Conservation (phyloP, 1,140 invertebrate species). For the Macrocentrus cingulum region DNA sequence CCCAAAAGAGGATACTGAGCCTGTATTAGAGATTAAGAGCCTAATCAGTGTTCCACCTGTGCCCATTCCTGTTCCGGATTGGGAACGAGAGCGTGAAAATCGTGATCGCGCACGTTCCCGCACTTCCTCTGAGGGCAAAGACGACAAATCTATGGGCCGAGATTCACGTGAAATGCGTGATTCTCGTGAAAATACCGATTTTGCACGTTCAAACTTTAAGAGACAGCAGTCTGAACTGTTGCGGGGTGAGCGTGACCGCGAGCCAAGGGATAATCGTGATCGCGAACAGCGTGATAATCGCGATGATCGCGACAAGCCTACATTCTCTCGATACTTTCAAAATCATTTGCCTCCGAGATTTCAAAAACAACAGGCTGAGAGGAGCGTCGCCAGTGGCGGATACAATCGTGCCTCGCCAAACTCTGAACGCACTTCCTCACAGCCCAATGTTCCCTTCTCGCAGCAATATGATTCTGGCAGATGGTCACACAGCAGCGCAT, state of each 20-base stretch:
- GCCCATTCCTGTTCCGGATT: constrained; percentile 60
- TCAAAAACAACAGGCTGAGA: constrained; percentile 70
- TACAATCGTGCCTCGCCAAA: constrained; percentile 51
- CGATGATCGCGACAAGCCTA: constrained; percentile 51
- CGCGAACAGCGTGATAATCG: constrained; percentile 47
- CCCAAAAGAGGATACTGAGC: constrained; percentile 44
- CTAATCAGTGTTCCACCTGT: constrained; percentile 52
- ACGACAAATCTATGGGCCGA: constrained; percentile 42
- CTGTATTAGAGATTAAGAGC: constrained; percentile 46
- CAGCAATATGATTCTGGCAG: constrained; percentile 58
- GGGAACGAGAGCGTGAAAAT: constrained; percentile 62
- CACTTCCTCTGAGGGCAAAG: constrained; percentile 61
- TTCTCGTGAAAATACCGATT: constrained; percentile 33
- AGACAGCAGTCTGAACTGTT: constrained; percentile 41
- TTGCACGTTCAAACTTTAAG: constrained; percentile 34
- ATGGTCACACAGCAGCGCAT: constrained; percentile 45
- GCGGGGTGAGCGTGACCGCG: constrained; percentile 54
- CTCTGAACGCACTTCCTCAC: constrained; percentile 42
- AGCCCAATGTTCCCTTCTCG: constrained; percentile 47
- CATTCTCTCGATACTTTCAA: constrained; percentile 74
- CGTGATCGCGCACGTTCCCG: constrained; percentile 50
- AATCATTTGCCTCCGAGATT: constrained; percentile 83
- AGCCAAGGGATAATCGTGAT: constrained; percentile 50
- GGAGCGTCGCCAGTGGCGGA: constrained; percentile 46
- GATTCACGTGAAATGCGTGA: constrained; percentile 38